Base-by-base conservation (phyloP, 2,888 invertebrate genomes). In the Parnassius glacialis region DNA sequence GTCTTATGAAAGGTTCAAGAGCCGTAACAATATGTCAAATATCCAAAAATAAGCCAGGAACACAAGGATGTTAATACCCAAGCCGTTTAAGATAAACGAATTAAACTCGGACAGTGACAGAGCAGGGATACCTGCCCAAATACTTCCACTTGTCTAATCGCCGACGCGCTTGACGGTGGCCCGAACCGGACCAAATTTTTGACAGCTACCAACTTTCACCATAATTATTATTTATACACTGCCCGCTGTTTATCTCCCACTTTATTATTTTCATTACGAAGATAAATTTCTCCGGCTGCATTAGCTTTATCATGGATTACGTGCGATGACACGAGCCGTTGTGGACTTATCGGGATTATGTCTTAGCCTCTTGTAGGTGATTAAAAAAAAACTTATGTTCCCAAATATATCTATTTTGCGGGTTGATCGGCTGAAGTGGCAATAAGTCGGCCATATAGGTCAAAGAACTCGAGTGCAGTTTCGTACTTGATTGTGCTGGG, bases 151-250 rank as follows among this genome's bases (percentile, higher is more conserved):
- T 65, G 74, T 76, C 79, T 83, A 81, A 80, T 79, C 79, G 75
- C 55, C 59, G 63, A 53, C 64, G 64, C 52, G 67, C 65, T 65
- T 59, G 67, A 64, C 74, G 76, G 78, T 76, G 78, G 76, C 67
- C 73, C 62, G 64, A 69, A 67, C 71, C 73, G 74, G 72, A 65
- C 70, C 75, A 66, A 69, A 73, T 77, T 78, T 58, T 73, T 81
- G 82, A 81, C 82, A 84, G 79, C 74, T 73, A 70, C 74, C 70
- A 78, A 85, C 90, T 90, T 90, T 90, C 89, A 75, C 90, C 83
- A 61, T 87, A 86, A 89, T 89, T 89, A 86, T 89, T 87, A 89
- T 87, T 87, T 87, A 88, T 86, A 80, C 74, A 76, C 70, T 71
- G 59, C 62, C 65, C 68, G 68, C 61, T 68, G 70, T 68, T 70